Evolutionary conservation across 2,888 invertebrate species (phyloP).

Genomic region (Andrena chrysosceles): DNA sequence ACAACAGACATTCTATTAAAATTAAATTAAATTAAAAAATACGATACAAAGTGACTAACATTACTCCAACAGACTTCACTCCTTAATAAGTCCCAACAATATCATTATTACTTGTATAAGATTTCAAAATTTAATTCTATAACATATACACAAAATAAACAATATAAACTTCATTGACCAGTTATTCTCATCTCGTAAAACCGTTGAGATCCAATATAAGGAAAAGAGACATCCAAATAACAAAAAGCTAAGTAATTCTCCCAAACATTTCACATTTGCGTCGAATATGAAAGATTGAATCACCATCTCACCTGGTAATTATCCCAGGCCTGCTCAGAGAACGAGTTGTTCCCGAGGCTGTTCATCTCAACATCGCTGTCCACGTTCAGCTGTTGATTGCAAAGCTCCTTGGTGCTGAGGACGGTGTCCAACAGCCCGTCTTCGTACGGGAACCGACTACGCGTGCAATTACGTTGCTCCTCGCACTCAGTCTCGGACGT

Average conservation of each 20-base stretch:
- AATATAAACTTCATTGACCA: not conserved
- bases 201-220: not conserved
- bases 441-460: slow-evolving; percentile 71
- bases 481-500: slow-evolving; percentile 83
- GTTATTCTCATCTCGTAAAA: not conserved
- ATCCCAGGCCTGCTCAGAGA: slow-evolving; percentile 98
- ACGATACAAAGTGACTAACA: too few species aligned
- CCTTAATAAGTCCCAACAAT: too few species aligned
- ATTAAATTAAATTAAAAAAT: too few species aligned
- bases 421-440: slow-evolving; percentile 75
- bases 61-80: too few species aligned
- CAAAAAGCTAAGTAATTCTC: too few species aligned
- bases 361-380: slow-evolving; percentile 89
- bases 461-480: slow-evolving; percentile 69
- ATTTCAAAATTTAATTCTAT: not conserved
- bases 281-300: not conserved
- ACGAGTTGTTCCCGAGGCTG: slow-evolving; percentile 87
- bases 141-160: not conserved
- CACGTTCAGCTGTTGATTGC: slow-evolving; percentile 81
- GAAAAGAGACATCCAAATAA: not conserved
- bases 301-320: slow-evolving; percentile 92
- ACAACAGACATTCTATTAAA: not conserved
- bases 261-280: not conserved
- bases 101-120: too few species aligned
- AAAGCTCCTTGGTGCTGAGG: slow-evolving; percentile 74